Base-by-base conservation (phyloP, 2,888 invertebrate species). In the Rhaphigaster nebulosa region DNA sequence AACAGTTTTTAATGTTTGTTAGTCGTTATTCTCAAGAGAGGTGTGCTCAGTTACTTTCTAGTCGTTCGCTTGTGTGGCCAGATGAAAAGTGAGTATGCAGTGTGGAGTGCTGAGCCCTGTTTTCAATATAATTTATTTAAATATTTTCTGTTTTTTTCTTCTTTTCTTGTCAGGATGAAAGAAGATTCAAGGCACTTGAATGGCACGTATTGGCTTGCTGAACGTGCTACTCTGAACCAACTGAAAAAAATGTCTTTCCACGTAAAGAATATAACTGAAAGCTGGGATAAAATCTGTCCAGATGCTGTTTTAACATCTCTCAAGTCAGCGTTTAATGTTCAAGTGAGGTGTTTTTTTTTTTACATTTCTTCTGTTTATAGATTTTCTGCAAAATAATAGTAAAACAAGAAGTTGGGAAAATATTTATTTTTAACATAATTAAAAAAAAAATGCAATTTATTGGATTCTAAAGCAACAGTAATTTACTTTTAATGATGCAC, bases 11-110 rank as follows among this genome's bases (percentile, higher is more conserved):
- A 88, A 95, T 95, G 76, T 96, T 96, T n/a, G 95, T 98, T 84
- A 98, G 98, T 93, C 97, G 98, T 94, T 97, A 97, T 93, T 98
- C 98, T 92, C 98, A 98, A 94, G 98, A 99, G 93, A 95, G 98
- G 92, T 96, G 98, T 94, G 98, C 98, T 91, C 97, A 98, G 94
- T 95, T 99, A 90, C 96, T 99, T 91, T 96, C 97, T 87, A 96
- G 97, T 12, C 96, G 92, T 87, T 92, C 92, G 8, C 91, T 92
- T 60, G 92, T 92, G 41, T 92, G 92, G 91, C 91, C 92, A n/a
- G 92, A 92, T 91, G 92, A 92, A 91, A 92, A 92, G 91, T 92
- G 90, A 91, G 23, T 54, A 0, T 56, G 4, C 6, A 41, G 15
- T 45, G 4, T 8, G 54, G 8, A 26, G 13, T 50, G n/a, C 2